These are phyloP conservation scores for Drosophila bifasciata DNA, from an alignment of 1,140 invertebrate genomes.

Conservation along the genomic window DNA sequence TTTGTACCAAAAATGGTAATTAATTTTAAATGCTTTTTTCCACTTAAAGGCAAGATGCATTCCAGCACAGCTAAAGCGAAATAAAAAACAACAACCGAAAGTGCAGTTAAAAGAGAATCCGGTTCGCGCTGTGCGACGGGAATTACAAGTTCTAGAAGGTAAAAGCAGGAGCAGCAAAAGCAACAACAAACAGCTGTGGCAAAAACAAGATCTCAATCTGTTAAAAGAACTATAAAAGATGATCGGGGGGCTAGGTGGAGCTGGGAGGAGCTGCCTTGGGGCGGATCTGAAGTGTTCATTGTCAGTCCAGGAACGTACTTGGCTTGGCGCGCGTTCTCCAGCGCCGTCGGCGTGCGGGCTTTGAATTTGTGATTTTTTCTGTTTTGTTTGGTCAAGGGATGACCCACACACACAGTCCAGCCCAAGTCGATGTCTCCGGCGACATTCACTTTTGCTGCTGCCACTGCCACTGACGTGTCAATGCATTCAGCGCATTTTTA, in stretches of 20 bases:
- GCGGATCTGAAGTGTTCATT: conserved; percentile 25
- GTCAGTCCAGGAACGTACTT: conserved; percentile 45
- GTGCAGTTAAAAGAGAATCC: conserved; percentile 71
- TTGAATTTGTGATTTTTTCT: conserved; percentile 57
- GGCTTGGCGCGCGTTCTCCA: conserved; percentile 56
- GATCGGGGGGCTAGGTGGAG: not conserved
- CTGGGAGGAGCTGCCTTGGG: not conserved
- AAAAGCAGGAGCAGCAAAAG: not conserved
- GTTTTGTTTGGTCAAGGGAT: conserved; percentile 59
- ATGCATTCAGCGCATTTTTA: conserved; percentile 4
- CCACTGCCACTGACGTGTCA: conserved; percentile 16
- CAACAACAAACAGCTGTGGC: conserved; percentile 36
- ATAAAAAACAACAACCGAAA: conserved; percentile 56
- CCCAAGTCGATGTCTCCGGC: not conserved
- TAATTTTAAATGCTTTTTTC: conserved; percentile 57
- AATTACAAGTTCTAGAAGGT: conserved; percentile 42
- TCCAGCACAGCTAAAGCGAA: conserved; percentile 54
- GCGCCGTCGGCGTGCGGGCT: conserved; percentile 18
- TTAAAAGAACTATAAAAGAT: conserved; percentile 25
- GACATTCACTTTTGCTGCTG: conserved; percentile 61
- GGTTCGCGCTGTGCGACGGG: conserved; percentile 37
- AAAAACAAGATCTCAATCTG: conserved; percentile 33
- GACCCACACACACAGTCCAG: no score
- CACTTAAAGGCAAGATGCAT: conserved; percentile 50
- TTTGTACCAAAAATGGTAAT: conserved; percentile 53